phyloP scores from a whole-genome alignment of 2,113 vertebrate genomes.

The Menura novaehollandiae region DNA sequence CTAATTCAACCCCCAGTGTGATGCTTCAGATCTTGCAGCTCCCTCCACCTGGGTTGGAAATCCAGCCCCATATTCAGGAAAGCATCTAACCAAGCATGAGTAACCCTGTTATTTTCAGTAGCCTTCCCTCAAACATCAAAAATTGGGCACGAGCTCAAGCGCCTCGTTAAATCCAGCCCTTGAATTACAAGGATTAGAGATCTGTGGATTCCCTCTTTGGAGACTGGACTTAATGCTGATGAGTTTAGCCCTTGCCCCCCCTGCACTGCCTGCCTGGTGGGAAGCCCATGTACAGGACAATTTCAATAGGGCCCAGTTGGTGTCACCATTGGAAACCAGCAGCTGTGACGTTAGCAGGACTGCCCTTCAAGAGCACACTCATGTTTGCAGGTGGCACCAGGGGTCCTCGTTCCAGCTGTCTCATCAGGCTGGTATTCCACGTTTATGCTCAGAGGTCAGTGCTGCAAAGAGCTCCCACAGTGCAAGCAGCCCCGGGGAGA shows the following conservation, averaged over 20 bases:
- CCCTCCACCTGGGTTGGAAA: not conserved
- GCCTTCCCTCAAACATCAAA: not conserved
- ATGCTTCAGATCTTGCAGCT: not conserved
- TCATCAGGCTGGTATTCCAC: not conserved
- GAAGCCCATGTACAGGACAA: conserved; percentile 7
- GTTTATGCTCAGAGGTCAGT: not conserved
- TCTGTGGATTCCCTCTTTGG: not conserved
- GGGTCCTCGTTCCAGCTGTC: conserved; percentile 53
- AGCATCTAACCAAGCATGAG: not conserved
- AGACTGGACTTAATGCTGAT: not conserved
- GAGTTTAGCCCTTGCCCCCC: not conserved
- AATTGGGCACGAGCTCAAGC: not conserved
- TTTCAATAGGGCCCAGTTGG: conserved; percentile 28
- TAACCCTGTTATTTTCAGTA: not conserved
- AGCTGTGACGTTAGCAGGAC: conserved; percentile 36
- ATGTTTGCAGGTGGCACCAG: conserved; percentile 28
- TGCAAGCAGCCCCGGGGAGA: rapidly evolving
- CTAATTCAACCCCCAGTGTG: not conserved
- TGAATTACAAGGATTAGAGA: not conserved
- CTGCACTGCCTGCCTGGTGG: conserved; percentile 5
- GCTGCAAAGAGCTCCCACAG: not conserved
- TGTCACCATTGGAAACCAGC: conserved; percentile 49
- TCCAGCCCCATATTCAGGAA: not conserved
- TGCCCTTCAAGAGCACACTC: conserved; percentile 32
- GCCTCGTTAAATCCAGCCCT: not conserved